Base-by-base conservation (phyloP, 2,888 invertebrate genomes). In the Eupeodes luniger region DNA sequence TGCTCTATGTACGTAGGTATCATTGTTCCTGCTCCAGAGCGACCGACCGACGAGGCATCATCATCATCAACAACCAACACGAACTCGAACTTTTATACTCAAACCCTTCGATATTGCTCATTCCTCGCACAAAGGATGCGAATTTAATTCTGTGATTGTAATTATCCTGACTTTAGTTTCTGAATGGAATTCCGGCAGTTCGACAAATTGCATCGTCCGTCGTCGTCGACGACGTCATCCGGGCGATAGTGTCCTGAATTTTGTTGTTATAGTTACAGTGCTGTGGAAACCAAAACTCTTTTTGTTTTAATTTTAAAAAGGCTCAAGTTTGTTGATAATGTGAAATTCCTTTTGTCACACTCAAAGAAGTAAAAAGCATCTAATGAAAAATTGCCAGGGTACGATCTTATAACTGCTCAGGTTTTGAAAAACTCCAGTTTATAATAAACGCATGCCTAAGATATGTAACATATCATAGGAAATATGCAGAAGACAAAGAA, bases 111-210 rank as follows among this genome's bases (percentile, higher is more conserved):
- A 19, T 53, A 9, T 14, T 27, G 14, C 53, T n/a, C 57, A 5
- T 14, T 40, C 40, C 40, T 40, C 40, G 40, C 16, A 77, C 87
- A 78, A 85, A 81, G 85, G 81, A 85, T 78, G 75, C 53, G 81
- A 85, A 81, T 85, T 88, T 88, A 88, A 88, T 85, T 88, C 78
- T 75, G 85, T 78, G 88, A 88, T 84, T 88, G 85, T 85, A 88
- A 88, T 88, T 88, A 88, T 85, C 81, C 70, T 69, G 85, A 74
- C 84, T 84, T 67, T 67, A 44, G 55, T 16, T 75, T 55, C 14
- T 36, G 19, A 53, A 44, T 62, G 62, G 47, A 51, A 75, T 77
- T 59, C 57, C 72, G 59, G 10, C 47, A 57, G 77, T 59, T 72
- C 47, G 59, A 59, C 59, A 57, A 59, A 66, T 72, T 72, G 59